Base-by-base conservation (phyloP, 2,113 vertebrate species). In the Tringa solitaria region DNA sequence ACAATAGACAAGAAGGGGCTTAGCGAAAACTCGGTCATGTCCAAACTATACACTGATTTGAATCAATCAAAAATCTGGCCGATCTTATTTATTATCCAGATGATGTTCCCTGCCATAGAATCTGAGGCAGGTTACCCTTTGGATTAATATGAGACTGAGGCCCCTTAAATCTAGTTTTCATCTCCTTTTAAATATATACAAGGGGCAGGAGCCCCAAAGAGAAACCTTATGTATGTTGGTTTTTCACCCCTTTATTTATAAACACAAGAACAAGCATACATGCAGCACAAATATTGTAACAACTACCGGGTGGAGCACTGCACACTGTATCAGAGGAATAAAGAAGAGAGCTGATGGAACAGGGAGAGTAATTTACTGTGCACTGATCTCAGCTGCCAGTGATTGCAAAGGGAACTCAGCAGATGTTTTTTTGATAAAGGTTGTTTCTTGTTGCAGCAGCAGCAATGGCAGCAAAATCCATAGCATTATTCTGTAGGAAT, bases 391-490 rank as follows among this genome's bases (percentile, higher is more conserved):
- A 97, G 93, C 94, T 97, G 96, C 87, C 89, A 97, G 78, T 87
- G 96, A 95, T 84, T 88, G 41, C 77, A 75, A 90, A 72, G 77
- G 87, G 86, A 97, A 95, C 81, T 91, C 72, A 92, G 94, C 97
- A 97, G 97, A 96, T 97, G 96, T 86, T 97, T 96, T 96, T 83
- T 92, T 91, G 92, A 91, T 97, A 96, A 97, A 92, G 96, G 80
- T 80, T 93, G 45, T 91, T 98, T 97, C 90, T 89, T 89, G 57
- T 76, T 93, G 84, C 75, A 64, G 64, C 64, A 81, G 73, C 53
- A 74, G 22, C 64, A 51, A 53, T 65, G 32, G 82, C 90, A 89
- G 70, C 87, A 92, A 89, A 95, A 91, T 79, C 87, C 70, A 24
- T 28, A 61, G 75, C 10, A 0, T 93, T 96, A 89, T 93, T 94